Evolutionary conservation across 2,888 invertebrate species (phyloP).

Genomic region (Onchidella celtica): DNA sequence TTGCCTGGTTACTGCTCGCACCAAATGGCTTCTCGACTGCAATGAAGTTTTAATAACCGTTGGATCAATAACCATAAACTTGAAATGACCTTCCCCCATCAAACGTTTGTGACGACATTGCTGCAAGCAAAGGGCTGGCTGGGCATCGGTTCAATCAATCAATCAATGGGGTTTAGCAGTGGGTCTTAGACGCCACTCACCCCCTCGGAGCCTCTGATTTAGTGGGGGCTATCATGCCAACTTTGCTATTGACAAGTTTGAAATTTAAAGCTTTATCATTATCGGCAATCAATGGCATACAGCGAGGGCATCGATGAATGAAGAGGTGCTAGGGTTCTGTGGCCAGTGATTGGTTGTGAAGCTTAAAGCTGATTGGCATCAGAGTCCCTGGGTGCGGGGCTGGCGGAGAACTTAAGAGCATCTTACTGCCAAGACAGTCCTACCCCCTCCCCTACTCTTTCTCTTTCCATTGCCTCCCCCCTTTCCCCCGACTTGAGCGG

Average conservation of each 20-base stretch:
- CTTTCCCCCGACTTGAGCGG: not conserved
- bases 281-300: not conserved
- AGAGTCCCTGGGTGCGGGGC: not conserved
- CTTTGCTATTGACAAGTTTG: conserved; percentile 15
- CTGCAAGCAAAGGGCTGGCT: not conserved
- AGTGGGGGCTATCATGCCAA: not conserved
- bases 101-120: conserved; percentile 24
- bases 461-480: no score
- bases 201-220: not conserved
- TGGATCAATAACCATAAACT: conserved; percentile 34
- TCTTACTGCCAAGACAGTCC: conserved; percentile 13
- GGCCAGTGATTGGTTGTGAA: not conserved
- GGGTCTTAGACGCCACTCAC: not conserved
- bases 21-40: conserved; percentile 33
- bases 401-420: not conserved
- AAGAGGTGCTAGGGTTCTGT: not conserved
- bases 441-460: no score
- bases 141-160: not conserved
- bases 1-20: conserved; percentile 13
- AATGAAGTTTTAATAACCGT: conserved; percentile 34
- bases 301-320: no score
- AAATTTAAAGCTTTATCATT: conserved; percentile 21
- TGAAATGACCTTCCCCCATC: conserved; percentile 41
- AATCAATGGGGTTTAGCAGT: not conserved
- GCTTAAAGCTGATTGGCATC: not conserved